Percentiles rank a stretch among this genome's conserved stretches.
Conservation (phyloP, 2,797 vertebrate genomes). For the Lagocephalus sceleratus region DNA sequence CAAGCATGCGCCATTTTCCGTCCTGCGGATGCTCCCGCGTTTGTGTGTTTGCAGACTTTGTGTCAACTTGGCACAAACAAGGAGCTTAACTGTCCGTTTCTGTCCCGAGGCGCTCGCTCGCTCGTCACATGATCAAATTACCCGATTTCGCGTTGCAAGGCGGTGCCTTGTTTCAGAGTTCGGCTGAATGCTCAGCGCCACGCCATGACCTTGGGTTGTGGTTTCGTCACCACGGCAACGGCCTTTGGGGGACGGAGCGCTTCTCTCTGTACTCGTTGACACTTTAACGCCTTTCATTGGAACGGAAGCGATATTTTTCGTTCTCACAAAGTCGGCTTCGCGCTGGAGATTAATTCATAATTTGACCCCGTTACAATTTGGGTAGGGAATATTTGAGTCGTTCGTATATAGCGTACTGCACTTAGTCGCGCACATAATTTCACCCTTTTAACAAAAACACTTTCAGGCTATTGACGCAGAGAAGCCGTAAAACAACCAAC, state of each 20-base stretch:
- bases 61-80: conserved; percentile 34
- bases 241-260: conserved; percentile 26
- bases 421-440: conserved; percentile 4
- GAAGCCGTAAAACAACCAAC: conserved; percentile 1
- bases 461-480: conserved; percentile 11
- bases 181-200: conserved; percentile 17
- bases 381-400: too few relatives aligned
- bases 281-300: conserved; percentile 26
- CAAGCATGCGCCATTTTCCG: neutral
- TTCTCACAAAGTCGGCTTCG: conserved; percentile 5
- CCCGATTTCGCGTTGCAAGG: conserved; percentile 48
- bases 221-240: conserved; percentile 41
- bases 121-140: conserved; percentile 49
- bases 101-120: conserved; percentile 19
- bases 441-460: conserved; percentile 1
- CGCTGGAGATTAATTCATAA: too few relatives aligned
- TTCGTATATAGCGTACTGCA: neutral
- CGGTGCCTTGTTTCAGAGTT: conserved; percentile 43
- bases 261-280: conserved; percentile 18
- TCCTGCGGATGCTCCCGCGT: neutral
- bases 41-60: conserved; percentile 9
- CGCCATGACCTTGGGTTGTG: conserved; percentile 43
- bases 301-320: conserved; percentile 9
- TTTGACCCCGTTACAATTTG: too few relatives aligned
- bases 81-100: conserved; percentile 32